These are phyloP conservation scores for Ceratoteleas bidentatus DNA, from an alignment of 1,140 invertebrate genomes.

Conservation along the genomic window DNA sequence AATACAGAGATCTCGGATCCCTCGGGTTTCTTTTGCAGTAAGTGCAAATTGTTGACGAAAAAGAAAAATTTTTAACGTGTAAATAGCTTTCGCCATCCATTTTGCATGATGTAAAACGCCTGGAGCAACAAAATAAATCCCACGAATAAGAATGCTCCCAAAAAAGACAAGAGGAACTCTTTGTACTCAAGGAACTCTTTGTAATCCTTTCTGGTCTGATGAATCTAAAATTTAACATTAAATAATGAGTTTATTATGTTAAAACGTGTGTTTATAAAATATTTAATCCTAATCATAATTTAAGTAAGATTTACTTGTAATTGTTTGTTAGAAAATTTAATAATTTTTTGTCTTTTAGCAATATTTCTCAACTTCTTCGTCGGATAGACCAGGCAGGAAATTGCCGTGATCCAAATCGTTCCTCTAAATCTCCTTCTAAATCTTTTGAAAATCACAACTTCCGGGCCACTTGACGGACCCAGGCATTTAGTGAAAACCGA, in stretches of 20 bases:
- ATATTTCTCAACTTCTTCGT: neutral
- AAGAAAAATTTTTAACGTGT: slow-evolving; percentile 1
- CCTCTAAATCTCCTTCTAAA: slow-evolving; percentile 2
- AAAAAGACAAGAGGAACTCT: slow-evolving; percentile 2
- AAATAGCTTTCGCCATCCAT: slow-evolving; percentile 1
- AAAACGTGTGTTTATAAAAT: too few species aligned
- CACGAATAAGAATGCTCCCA: neutral
- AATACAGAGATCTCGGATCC: slow-evolving; percentile 1
- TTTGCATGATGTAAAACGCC: neutral
- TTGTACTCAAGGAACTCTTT: neutral
- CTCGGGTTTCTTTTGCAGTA: slow-evolving; percentile 3
- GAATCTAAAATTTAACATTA: neutral
- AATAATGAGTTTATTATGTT: neutral
- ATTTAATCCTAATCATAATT: neutral
- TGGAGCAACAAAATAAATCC: slow-evolving; percentile 3
- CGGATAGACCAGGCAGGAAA: neutral
- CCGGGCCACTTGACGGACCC: neutral
- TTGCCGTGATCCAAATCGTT: neutral
- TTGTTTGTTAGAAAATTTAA: neutral
- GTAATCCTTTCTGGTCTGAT: neutral
- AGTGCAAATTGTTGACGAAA: slow-evolving; percentile 2
- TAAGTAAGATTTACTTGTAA: neutral
- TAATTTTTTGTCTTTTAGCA: slow-evolving; percentile 1
- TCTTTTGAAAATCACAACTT: neutral
- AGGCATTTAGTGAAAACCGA: neutral